Conservation (phyloP, 2,797 vertebrate species). For the Neostethus bicornis region DNA sequence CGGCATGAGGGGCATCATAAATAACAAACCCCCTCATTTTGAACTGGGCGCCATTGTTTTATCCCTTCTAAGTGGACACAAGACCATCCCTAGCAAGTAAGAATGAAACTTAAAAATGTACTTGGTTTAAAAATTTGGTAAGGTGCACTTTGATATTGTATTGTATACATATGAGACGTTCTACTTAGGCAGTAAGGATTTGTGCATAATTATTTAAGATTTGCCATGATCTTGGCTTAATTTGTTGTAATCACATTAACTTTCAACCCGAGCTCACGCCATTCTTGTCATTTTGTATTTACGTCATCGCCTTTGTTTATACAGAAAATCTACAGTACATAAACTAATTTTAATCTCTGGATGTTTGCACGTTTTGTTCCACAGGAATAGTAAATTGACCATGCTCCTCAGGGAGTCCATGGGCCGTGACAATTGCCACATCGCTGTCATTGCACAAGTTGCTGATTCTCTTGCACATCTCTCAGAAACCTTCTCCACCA, state of each 20-base stretch:
- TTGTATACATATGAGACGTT: too few relatives aligned
- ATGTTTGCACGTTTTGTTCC: conserved; percentile 44
- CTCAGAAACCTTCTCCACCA: conserved; percentile 89
- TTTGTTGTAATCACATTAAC: too few relatives aligned
- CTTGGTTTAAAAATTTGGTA: neutral
- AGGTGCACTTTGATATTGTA: too few relatives aligned
- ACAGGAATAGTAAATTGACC: conserved; percentile 93
- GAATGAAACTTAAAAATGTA: conserved; percentile 35
- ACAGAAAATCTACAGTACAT: too few relatives aligned
- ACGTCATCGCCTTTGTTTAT: too few relatives aligned
- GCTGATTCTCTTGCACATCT: conserved; percentile 85
- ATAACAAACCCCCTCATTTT: conserved; percentile 84
- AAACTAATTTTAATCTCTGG: conserved; percentile 15
- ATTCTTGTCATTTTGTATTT: too few relatives aligned
- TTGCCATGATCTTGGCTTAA: too few relatives aligned
- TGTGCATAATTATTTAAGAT: too few relatives aligned
- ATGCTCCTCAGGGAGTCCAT: conserved; percentile 95
- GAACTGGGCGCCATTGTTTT: conserved; percentile 92
- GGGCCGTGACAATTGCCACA: conserved; percentile 92
- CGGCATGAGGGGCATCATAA: conserved; percentile 86
- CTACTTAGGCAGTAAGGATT: too few relatives aligned
- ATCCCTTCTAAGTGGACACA: conserved; percentile 92
- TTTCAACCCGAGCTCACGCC: too few relatives aligned
- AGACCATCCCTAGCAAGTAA: conserved; percentile 92
- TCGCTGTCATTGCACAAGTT: conserved; percentile 92